Evolutionary conservation across 2,797 vertebrate genomes (phyloP), one percentile per base, ranked within the genome.

Genomic region (Myiothlypis chrysogaster): DNA sequence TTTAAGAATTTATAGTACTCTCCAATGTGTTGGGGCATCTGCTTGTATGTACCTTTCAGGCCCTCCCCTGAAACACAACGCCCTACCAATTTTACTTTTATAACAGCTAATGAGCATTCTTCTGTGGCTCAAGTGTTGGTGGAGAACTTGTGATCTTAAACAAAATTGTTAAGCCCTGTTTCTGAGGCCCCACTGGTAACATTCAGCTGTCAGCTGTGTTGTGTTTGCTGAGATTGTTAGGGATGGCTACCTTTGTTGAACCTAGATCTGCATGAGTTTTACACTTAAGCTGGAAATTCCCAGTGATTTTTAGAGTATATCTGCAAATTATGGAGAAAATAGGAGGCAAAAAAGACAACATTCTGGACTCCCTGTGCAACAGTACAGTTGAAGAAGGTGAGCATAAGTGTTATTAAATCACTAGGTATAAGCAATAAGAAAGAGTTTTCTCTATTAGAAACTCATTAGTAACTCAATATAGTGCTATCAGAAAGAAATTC

Each of bases 101-200:
- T 63, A 91, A 82, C 52, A 91, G 92, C 84, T 93, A 94, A 91
- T 86, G 89, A 75, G 65, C 84, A 91, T 96, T 93, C 89, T 93
- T 94, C 87, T 72, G 59, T 81, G 55, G 61, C 92, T 94, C 69
- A 92, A 95, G 91, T 94, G 91, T 72, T 94, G 79, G 61, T 89
- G 75, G 55, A 71, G 79, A 95, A 93, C 63, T 94, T 92, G 93
- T 84, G 90, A 90, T 95, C 88, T 90, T 90, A 87, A 94, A 86
- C 83, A 71, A 93, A 93, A 94, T 95, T 87, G 80, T 79, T 90
- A 93, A 95, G 56, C 80, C 70, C 47, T 86, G 32, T 89, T 95
- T 84, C 83, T 84, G 83, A 94, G 91, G 91, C 80, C 76, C 70
- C 49, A 6, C 15, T 94, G 93, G 87, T 88, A 91, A 76, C 73